These are phyloP conservation scores for Liparis tanakae DNA, from an alignment of 2,797 vertebrate genomes.

Conservation along the genomic window DNA sequence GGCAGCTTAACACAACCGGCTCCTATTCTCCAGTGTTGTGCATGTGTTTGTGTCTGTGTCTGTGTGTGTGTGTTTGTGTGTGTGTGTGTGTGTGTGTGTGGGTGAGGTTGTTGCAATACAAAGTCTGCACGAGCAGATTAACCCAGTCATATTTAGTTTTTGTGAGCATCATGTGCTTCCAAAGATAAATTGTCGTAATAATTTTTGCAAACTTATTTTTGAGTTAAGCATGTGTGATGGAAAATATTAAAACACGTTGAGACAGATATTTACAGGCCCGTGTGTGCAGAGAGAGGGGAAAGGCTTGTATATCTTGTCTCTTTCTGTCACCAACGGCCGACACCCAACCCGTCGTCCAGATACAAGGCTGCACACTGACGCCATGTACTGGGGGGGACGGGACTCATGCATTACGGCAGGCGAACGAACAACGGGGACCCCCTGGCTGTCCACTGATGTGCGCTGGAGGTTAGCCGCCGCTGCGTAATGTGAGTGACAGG, in stretches of 20 bases:
- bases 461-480: neutral
- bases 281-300: neutral
- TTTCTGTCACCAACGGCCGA: neutral
- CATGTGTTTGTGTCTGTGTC: neutral
- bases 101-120: constrained; percentile 25
- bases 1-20: constrained; percentile 56
- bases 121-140: constrained; percentile 38
- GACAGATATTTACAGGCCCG: constrained; percentile 6
- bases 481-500: constrained; percentile 23
- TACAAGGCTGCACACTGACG: constrained; percentile 11
- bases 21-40: constrained; percentile 16
- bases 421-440: neutral
- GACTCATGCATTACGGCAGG: neutral
- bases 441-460: constrained; percentile 20
- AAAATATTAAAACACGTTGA: constrained; percentile 3
- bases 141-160: constrained; percentile 9
- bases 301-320: neutral
- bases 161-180: constrained; percentile 15
- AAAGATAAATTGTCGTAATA: constrained; percentile 22
- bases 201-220: constrained; percentile 22
- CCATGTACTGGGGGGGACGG: constrained; percentile 34
- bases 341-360: neutral
- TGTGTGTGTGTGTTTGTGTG: neutral
- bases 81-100: constrained; percentile 1
- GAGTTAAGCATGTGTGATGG: constrained; percentile 4